Base-by-base conservation (phyloP, 2,888 invertebrate species). In the Ochropacha duplaris region DNA sequence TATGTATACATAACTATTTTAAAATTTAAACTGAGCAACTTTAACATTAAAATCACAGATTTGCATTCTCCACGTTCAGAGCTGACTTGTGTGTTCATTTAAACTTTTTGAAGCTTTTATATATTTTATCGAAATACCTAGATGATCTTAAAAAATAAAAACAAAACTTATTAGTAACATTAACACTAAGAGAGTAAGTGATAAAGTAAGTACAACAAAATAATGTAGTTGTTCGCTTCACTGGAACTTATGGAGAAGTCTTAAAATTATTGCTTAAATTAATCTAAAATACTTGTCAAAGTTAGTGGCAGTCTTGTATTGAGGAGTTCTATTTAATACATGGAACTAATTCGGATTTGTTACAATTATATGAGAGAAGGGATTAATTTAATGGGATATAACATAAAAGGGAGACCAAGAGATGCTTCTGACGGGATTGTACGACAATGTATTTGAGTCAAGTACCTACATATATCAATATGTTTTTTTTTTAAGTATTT, bases 21-120 rank as follows among this genome's bases (percentile, higher is more conserved):
- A 87, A 86, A 87, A 84, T 84, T 84, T 83, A 68, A 83, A 88
- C 75, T 90, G 89, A 90, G 90, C 88, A 90, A 89, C 83, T 76
- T 82, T 84, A 79, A 69, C 64, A 76, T 74, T 78, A 74, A 76
- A 66, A 86, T 86, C 87, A 87, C 86, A 87, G 84, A 79, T 79
- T 76, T 61, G 61, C 31, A 57, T 62, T 52, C 31, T 57, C 65
- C 61, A 62, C 59, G 63, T 60, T 54, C 22, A 60, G 57, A 62
- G 61, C 54, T 55, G 65, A 65, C 66, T 65, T 64, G 62, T 62
- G 64, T 60, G 26, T 34, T 50, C 56, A 57, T 59, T 57, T 57
- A 59, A 50, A 58, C 51, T 52, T 28, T 54, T 56, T 61, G 54
- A 39, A 66, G 65, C 61, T 60, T 65, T 64, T 54, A 56, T 50